Conservation (phyloP, 1,140 invertebrate genomes). For the Zophobas morio region DNA sequence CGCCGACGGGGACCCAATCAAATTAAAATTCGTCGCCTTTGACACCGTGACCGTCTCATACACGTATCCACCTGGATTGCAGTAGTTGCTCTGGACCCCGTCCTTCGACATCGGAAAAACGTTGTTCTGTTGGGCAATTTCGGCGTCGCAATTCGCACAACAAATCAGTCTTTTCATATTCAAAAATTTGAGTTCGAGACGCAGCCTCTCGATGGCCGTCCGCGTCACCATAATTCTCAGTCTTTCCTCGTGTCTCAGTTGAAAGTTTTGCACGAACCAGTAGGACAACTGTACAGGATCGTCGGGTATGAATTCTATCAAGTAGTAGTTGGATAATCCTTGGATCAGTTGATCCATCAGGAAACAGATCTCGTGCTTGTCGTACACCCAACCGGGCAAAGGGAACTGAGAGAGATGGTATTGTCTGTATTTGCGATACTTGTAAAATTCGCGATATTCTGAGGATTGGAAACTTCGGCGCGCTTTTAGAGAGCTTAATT, state of each 20-base stretch:
- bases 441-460: constrained; percentile 51
- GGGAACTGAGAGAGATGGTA: constrained; percentile 63
- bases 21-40: constrained; percentile 73
- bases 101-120: constrained; percentile 88
- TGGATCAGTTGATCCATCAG: constrained; percentile 59
- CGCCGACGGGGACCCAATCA: constrained; percentile 74
- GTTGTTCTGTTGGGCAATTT: constrained; percentile 78
- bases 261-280: constrained; percentile 67
- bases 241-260: constrained; percentile 63
- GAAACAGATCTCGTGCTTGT: constrained; percentile 63
- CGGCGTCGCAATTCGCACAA: constrained; percentile 75
- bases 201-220: constrained; percentile 62
- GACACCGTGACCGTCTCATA: constrained; percentile 87
- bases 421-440: constrained; percentile 59
- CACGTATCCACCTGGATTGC: constrained; percentile 85
- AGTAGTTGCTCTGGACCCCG: constrained; percentile 86
- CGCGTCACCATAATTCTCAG: constrained; percentile 60
- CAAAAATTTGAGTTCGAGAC: constrained; percentile 58
- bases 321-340: constrained; percentile 58
- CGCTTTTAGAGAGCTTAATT: constrained; percentile 59
- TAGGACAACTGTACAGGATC: constrained; percentile 65
- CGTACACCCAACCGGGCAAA: constrained; percentile 62
- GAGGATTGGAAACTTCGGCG: constrained; percentile 50
- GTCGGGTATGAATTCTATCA: constrained; percentile 61
- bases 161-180: constrained; percentile 72